Base-by-base conservation (phyloP, 2,888 invertebrate species). In the Mylabris sibirica region DNA sequence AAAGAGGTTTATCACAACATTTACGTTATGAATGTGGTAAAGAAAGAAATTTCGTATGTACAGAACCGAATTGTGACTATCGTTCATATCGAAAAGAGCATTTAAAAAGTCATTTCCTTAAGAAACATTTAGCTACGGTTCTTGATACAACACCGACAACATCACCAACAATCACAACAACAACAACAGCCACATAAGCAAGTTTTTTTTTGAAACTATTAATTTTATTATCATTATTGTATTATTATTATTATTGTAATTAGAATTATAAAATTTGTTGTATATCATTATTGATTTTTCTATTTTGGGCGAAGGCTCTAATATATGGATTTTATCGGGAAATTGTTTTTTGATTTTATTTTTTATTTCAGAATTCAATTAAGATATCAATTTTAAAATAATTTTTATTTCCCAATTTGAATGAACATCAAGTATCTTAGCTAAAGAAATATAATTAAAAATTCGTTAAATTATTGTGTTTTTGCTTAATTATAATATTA, bases 1-100 rank as follows among this genome's bases (percentile, higher is more conserved):
- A 82, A 69, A 77, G 81, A 44, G 82, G 80, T 67, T 77, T 86
- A 2, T 76, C 75, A n/a, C 81, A 82, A 49, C 86, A 86, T 70
- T 76, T 83, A 73, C 84, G 82, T 68, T 84, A 83, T 69, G 85
- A 82, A 62, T 84, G 85, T 64, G 85, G 83, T 20, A 81, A 82
- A 69, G 80, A 81, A 59, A 83, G 83, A 9, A 77, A 77, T 69
- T 85, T 84, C 74, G 69, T 68, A 41, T 85, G 85, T 70, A 78
- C 80, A 5, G 64, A 79, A 20, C 60, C 67, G 41, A 71, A 67
- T 59, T 85, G 84, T 72, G 66, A 70, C 20, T 77, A 76, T 63
- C 83, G 79, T 70, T 77, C 79, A 26, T 82, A 81, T 65, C 79
- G 80, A n/a, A 79, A 77, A 65, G 77, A 77, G 34, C 81, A 81